These are phyloP conservation scores for Sebastes umbrosus DNA, from an alignment of 2,797 vertebrate species.

Conservation along the genomic window DNA sequence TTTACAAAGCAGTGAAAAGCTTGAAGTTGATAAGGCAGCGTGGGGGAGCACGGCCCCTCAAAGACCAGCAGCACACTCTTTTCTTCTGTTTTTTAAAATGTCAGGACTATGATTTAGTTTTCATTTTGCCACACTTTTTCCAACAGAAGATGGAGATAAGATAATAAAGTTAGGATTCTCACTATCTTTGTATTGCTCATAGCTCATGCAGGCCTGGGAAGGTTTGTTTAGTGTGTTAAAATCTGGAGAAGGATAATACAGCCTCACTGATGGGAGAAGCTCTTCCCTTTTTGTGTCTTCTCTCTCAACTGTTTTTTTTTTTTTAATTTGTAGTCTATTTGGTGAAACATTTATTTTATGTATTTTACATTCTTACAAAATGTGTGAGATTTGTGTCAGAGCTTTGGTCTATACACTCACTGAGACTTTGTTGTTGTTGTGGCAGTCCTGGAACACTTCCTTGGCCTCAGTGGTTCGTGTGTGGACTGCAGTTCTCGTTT, in stretches of 20 bases:
- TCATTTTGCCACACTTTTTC: not conserved
- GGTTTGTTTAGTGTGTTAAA: not conserved
- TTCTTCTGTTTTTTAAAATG: not conserved
- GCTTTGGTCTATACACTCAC: not conserved
- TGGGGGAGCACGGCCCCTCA: not conserved
- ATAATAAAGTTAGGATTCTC: not conserved
- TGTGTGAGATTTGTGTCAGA: not conserved
- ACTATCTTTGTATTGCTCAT: not conserved
- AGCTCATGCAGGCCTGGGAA: not conserved
- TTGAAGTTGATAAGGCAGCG: constrained; percentile 15
- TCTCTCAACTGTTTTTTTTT: not conserved
- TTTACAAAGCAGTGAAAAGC: constrained; percentile 29
- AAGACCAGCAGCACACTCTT: not conserved
- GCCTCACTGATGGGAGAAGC: not conserved
- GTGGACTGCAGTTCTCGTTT: not conserved
- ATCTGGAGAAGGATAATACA: not conserved
- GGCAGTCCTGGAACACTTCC: not conserved
- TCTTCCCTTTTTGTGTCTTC: not conserved
- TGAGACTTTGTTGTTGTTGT: not conserved
- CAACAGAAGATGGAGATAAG: not conserved
- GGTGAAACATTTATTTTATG: not conserved
- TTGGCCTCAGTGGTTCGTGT: not conserved
- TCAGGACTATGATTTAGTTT: not conserved
- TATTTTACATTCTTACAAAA: not conserved
- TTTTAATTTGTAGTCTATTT: not conserved